Evolutionary conservation across 2,113 vertebrate genomes (phyloP), one percentile per base, ranked within the genome.

Genomic region (Collichthys lucidus): DNA sequence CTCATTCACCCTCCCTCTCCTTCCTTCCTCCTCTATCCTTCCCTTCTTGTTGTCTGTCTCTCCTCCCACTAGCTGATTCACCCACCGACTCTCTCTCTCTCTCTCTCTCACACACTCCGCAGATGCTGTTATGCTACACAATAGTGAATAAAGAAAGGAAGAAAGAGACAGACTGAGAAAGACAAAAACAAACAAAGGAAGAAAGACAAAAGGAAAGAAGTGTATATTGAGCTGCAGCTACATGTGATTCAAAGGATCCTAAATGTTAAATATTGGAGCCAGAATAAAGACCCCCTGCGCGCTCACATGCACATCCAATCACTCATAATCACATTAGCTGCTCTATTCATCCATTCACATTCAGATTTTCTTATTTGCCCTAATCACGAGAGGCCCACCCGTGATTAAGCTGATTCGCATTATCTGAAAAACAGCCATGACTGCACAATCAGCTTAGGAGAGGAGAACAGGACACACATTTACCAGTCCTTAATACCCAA

Each of bases 51-150:
- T 66, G 71, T 86, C 70, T 82, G 73, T 77, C 79, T 91, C 86
- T 82, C 72, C 88, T 90, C 84, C 91, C 88, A 91, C 87, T 86
- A 81, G 31, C 89, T 90, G 86, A 92, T 88, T 90, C 84, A 89
- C 61, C 71, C 55, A 35, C 70, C 44, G 56, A 42, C 79, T 60
- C 20, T 78, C 63, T 65, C 52, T 31, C 42, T 20, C 56, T 47
- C 78, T 73, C 44, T 52, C 71, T 60, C 19, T 80, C 60, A 80
- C 85, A 77, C 72, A 79, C 70, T 49, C 79, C 75, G 52, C 86
- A 90, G 70, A 91, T 82, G 79, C 77, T 49, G 75, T 80, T 88
- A 63, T 90, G 79, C 82, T 78, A 73, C 82, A 62, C 79, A 82
- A 72, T 75, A 80, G 66, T 63, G 65, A 69, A 72, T 66, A 29